Base-by-base conservation (phyloP, 2,888 invertebrate species). In the Kuschelorhynchus macadamiae region DNA sequence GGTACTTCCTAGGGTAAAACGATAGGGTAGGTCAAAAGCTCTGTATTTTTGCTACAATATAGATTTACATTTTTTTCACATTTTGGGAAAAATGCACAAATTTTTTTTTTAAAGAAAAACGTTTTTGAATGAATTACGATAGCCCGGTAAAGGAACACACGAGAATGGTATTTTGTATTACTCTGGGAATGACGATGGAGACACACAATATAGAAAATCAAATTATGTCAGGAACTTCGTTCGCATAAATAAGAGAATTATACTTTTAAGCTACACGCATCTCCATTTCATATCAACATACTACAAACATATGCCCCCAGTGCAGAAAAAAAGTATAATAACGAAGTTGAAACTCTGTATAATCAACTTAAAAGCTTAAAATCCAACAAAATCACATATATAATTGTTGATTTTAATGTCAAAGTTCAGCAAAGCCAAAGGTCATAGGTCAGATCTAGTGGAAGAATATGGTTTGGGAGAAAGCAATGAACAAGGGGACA, bases 71-170 rank as follows among this genome's bases (percentile, higher is more conserved):
- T n/a, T n/a, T n/a, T n/a, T n/a, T n/a, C n/a, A n/a, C n/a, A n/a
- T n/a, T n/a, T n/a, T n/a, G n/a, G n/a, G n/a, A n/a, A n/a, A n/a
- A n/a, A n/a, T n/a, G n/a, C n/a, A n/a, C n/a, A n/a, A n/a, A n/a
- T n/a, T n/a, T n/a, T n/a, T n/a, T n/a, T n/a, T n/a, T n/a, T n/a
- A n/a, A n/a, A n/a, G n/a, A n/a, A n/a, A n/a, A n/a, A n/a, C n/a
- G n/a, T n/a, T n/a, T n/a, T n/a, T 68, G 14, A 65, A 66, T 44
- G 56, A 70, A 55, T 12, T 61, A 21, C 55, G 66, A 16, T 66
- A 61, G 65, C 55, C 53, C n/a, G 61, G 61, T 9, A 32, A 36
- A 7, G 60, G 65, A 59, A 65, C 41, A 55, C 21, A 25, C 18
- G 21, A 44, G 2, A 25, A 47, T 1, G 21, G 14, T 3, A 47